phyloP scores from a whole-genome alignment of 1,140 invertebrate species.

The Hypothenemus hampei region DNA sequence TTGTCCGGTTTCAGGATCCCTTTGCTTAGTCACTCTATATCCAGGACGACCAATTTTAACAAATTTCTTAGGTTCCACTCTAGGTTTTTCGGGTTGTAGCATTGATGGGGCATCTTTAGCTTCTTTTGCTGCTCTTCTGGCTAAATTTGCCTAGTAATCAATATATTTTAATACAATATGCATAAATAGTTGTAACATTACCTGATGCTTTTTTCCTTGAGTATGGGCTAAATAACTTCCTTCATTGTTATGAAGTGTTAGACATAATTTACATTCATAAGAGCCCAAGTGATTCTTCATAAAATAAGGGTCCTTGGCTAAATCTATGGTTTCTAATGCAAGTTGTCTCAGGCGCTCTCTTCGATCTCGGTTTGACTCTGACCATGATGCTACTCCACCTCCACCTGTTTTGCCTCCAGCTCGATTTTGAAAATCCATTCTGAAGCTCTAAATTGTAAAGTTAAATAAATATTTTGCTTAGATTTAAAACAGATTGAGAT shows the following conservation, averaged over 20 bases:
- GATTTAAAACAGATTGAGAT: too few species aligned
- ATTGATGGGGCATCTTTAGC: slow-evolving; percentile 92
- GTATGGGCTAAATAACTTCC: slow-evolving; percentile 99
- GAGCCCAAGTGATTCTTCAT: slow-evolving; percentile 98
- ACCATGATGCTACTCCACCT: slow-evolving; percentile 98
- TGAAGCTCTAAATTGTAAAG: slow-evolving; percentile 4
- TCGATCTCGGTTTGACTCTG: slow-evolving; percentile 94
- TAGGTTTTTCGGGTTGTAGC: slow-evolving; percentile 87
- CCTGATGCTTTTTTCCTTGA: slow-evolving; percentile 99
- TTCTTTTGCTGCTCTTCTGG: slow-evolving; percentile 95
- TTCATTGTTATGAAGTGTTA: slow-evolving; percentile 99
- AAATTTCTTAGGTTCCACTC: slow-evolving; percentile 97
- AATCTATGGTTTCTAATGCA: slow-evolving; percentile 96
- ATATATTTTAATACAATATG: neutral
- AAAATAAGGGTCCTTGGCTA: slow-evolving; percentile 99
- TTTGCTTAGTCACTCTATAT: slow-evolving; percentile 98
- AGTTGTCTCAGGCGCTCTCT: slow-evolving; percentile 92
- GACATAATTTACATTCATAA: slow-evolving; percentile 98
- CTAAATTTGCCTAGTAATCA: slow-evolving; percentile 74
- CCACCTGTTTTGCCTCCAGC: slow-evolving; percentile 98
- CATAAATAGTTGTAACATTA: neutral
- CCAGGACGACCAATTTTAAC: slow-evolving; percentile 99
- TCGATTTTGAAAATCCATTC: slow-evolving; percentile 95
- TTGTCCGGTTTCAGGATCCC: slow-evolving; percentile 90
- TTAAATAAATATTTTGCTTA: neutral